Percentiles rank a stretch among this genome's conserved stretches.
Conservation (phyloP, 2,888 invertebrate species). For the Gasteruption jaculator region DNA sequence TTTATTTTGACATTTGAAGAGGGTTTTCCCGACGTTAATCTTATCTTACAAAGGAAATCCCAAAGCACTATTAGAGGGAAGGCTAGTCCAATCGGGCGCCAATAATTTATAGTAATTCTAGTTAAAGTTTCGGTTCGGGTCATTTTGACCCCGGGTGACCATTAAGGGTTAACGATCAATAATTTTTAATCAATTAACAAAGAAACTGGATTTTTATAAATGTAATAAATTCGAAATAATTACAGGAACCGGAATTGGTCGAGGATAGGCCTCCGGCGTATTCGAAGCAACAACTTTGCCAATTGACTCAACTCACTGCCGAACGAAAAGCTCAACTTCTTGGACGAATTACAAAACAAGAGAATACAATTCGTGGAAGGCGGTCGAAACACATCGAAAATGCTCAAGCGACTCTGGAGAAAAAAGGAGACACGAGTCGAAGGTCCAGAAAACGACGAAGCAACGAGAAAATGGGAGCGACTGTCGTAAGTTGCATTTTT, state of each 20-base stretch:
- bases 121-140: no score
- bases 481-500: constrained; percentile 60
- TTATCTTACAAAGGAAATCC: no score
- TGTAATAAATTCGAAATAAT: background rate
- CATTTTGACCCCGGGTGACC: no score
- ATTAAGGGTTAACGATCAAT: no score
- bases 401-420: constrained; percentile 42
- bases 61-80: no score
- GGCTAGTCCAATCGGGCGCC: no score
- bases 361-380: constrained; percentile 32
- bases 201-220: no score
- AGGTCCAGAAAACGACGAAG: constrained; percentile 60
- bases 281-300: constrained; percentile 41
- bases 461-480: constrained; percentile 59
- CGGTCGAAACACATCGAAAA: constrained; percentile 43
- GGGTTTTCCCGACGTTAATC: no score
- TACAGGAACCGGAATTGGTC: constrained; percentile 43
- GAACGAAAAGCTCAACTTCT: constrained; percentile 44
- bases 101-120: no score
- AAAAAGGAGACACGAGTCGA: constrained; percentile 49
- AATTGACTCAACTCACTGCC: constrained; percentile 39
- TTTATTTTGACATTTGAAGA: no score
- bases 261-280: constrained; percentile 41
- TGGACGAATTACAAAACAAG: constrained; percentile 41
- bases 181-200: no score